These are phyloP conservation scores for Dicentrarchus labrax DNA, from an alignment of 2,113 vertebrate species.

Conservation along the genomic window DNA sequence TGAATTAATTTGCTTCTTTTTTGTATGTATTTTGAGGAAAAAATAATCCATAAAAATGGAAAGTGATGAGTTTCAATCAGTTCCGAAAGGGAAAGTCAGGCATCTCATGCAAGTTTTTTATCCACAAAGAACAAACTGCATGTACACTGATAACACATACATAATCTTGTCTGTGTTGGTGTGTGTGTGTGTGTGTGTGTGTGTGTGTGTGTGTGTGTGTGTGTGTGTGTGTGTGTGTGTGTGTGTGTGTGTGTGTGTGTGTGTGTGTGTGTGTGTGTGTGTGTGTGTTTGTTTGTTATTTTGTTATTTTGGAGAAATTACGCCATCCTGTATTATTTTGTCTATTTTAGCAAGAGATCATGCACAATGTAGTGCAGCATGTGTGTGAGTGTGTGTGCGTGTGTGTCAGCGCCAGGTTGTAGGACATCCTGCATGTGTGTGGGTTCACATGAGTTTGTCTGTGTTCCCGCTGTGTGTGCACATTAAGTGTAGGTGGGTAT, in stretches of 20 bases:
- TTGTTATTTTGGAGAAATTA: neutral
- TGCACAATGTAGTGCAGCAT: neutral
- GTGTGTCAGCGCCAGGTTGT: neutral
- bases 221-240: neutral
- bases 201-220: neutral
- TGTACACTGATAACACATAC: neutral
- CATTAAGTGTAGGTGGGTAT: slow-evolving; percentile 17
- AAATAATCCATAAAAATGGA: neutral
- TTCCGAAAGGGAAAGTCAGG: neutral
- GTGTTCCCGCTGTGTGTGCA: slow-evolving; percentile 5
- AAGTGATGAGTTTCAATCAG: neutral
- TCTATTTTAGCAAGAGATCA: neutral
- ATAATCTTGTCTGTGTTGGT: neutral
- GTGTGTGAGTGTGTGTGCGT: neutral
- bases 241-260: neutral
- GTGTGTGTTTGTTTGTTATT: too few relatives aligned
- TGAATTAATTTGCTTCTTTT: neutral
- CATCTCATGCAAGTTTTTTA: too few relatives aligned
- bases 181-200: neutral
- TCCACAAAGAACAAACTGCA: neutral
- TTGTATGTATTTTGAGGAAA: neutral
- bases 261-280: neutral
- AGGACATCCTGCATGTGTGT: neutral
- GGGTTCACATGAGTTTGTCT: slow-evolving; percentile 8
- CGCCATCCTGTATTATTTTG: neutral